Percentiles rank a stretch among this genome's conserved stretches.
Evolutionary conservation across 2,888 invertebrate species (phyloP).

Genomic region (Eilema depressum): DNA sequence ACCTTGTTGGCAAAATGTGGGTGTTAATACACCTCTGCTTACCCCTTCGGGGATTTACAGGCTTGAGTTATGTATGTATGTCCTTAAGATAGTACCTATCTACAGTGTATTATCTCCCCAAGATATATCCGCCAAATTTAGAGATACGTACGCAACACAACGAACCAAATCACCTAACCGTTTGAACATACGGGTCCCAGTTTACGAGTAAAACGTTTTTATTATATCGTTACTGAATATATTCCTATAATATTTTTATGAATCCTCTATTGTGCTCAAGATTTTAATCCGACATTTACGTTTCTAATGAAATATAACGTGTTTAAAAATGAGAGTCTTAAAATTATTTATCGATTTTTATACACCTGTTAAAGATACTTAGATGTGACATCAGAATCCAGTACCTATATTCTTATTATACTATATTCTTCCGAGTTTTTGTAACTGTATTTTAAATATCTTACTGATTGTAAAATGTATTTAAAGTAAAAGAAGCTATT

Average conservation of each 20-base stretch:
- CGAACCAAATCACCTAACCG: constrained; percentile 1
- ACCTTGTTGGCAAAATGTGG: no score
- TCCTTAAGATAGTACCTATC: no score
- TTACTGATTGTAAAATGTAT: neutral
- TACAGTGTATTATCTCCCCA: neutral
- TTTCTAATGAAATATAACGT: constrained; percentile 39
- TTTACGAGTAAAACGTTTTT: constrained; percentile 42
- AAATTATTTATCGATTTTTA: constrained; percentile 32
- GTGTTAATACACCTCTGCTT: no score
- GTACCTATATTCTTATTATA: no score
- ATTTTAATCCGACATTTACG: constrained; percentile 45
- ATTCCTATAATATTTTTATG: constrained; percentile 52
- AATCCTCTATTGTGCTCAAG: constrained; percentile 37
- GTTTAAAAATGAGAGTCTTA: constrained; percentile 31
- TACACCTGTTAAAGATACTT: constrained; percentile 21
- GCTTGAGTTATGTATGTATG: no score
- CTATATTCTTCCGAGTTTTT: neutral
- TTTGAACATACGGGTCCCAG: constrained; percentile 22
- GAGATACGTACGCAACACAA: neutral
- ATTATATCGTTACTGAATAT: constrained; percentile 42
- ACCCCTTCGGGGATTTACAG: no score
- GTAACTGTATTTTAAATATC: neutral
- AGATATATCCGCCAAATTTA: neutral
- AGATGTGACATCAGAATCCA: constrained; percentile 5
- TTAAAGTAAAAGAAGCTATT: no score